These are phyloP conservation scores for Cylloceria caligata DNA, from an alignment of 2,888 invertebrate genomes.

Conservation along the genomic window DNA sequence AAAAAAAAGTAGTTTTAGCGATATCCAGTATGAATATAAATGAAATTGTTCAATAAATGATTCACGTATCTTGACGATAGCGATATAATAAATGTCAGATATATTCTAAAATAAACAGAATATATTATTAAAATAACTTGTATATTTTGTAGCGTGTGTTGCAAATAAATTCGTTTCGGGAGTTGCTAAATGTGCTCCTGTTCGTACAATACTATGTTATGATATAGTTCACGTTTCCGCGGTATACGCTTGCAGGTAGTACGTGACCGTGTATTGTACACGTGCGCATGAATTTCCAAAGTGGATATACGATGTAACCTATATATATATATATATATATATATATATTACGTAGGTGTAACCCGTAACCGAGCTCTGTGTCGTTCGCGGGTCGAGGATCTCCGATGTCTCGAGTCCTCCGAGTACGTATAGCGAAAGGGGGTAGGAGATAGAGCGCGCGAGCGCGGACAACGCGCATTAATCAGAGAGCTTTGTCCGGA, in stretches of 20 bases:
- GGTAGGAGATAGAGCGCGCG: conserved; percentile 32
- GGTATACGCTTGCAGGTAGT: conserved; percentile 11
- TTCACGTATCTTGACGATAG: too few species aligned
- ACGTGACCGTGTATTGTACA: conserved; percentile 42
- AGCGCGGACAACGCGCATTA: conserved; percentile 70
- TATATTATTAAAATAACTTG: too few species aligned
- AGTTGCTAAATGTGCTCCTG: conserved; percentile 43
- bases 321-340: too few species aligned
- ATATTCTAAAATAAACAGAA: too few species aligned
- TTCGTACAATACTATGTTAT: conserved; percentile 21
- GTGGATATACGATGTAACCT: conserved; percentile 30
- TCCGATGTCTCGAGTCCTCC: conserved; percentile 45
- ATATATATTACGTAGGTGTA: conserved; percentile 39
- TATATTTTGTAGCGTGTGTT: conserved; percentile 28
- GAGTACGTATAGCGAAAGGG: conserved; percentile 20
- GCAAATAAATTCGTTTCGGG: conserved; percentile 46
- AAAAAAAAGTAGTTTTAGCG: too few species aligned
- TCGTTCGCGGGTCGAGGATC: conserved; percentile 34
- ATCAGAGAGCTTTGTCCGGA: conserved; percentile 69
- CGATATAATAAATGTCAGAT: too few species aligned
- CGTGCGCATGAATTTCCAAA: conserved; percentile 14
- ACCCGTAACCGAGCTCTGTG: conserved; percentile 33
- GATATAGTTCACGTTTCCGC: conserved; percentile 18
- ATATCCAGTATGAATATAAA: too few species aligned
- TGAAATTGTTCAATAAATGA: too few species aligned